These are phyloP conservation scores for Lepus americanus DNA, from an alignment of 2,113 vertebrate species.

Conservation along the genomic window DNA sequence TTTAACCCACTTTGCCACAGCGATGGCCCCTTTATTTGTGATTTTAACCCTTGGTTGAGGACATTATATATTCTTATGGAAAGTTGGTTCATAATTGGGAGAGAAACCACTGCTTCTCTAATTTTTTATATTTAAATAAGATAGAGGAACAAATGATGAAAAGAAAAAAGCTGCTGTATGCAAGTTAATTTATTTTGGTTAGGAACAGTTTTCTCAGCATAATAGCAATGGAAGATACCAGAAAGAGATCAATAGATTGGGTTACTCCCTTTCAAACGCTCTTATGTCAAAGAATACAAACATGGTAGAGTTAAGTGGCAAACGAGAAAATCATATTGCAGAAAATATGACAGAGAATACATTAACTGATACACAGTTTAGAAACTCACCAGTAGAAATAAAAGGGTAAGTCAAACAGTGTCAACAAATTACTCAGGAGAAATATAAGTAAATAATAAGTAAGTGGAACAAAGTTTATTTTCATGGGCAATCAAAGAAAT, in stretches of 20 bases:
- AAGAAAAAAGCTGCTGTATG: neutral
- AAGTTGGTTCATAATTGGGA: neutral
- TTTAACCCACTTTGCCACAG: no score
- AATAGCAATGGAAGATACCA: neutral
- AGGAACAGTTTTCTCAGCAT: slow-evolving; percentile 42
- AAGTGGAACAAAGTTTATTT: neutral
- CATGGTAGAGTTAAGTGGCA: slow-evolving; percentile 23
- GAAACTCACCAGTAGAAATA: neutral
- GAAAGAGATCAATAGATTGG: neutral
- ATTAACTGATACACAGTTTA: slow-evolving; percentile 6
- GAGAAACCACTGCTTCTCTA: neutral
- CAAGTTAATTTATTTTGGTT: slow-evolving; percentile 30
- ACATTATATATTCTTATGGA: neutral
- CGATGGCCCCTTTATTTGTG: neutral
- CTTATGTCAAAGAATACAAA: neutral
- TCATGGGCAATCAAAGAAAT: slow-evolving; percentile 21
- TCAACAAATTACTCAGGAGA: slow-evolving; percentile 9
- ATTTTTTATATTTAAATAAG: slow-evolving; percentile 25
- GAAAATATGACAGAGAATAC: neutral
- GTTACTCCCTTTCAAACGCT: slow-evolving; percentile 15
- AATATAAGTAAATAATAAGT: neutral
- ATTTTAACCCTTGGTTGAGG: neutral
- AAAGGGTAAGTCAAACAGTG: neutral
- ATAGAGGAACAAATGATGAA: neutral
- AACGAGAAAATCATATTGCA: neutral